phyloP scores from a whole-genome alignment of 1,140 invertebrate species.

The Triops longicaudatus region DNA sequence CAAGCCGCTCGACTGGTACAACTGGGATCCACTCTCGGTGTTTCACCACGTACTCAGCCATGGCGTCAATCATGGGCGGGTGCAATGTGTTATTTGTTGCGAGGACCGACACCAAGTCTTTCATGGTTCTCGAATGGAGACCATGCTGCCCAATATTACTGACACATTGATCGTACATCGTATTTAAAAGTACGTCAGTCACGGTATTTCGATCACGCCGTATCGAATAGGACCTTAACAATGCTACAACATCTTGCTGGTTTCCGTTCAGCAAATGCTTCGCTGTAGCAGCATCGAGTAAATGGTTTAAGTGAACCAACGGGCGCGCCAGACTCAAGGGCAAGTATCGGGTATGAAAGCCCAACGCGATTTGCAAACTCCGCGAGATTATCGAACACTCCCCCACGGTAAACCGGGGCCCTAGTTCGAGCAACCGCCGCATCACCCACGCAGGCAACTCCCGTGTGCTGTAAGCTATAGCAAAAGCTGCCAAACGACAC shows the following conservation, averaged over 20 bases:
- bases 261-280: not conserved
- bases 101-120: constrained; percentile 3
- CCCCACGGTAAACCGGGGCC: constrained; percentile 29
- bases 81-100: not conserved
- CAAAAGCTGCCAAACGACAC: constrained; percentile 39
- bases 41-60: constrained; percentile 40
- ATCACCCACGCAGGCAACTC: constrained; percentile 29
- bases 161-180: not conserved
- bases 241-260: not conserved
- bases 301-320: not conserved
- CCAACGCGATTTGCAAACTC: constrained; percentile 26
- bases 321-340: constrained; percentile 37
- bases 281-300: not conserved
- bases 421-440: constrained; percentile 29
- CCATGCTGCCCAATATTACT: not conserved
- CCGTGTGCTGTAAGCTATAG: constrained; percentile 40
- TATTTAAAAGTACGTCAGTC: constrained; percentile 1
- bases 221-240: not conserved
- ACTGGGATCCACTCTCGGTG: constrained; percentile 39
- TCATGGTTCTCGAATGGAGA: not conserved
- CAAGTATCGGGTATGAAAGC: constrained; percentile 31
- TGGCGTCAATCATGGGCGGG: constrained; percentile 39
- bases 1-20: constrained; percentile 43
- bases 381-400: constrained; percentile 31
- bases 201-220: not conserved